phyloP scores from a whole-genome alignment of 2,888 invertebrate genomes.

The Caenorhabditis angaria region DNA sequence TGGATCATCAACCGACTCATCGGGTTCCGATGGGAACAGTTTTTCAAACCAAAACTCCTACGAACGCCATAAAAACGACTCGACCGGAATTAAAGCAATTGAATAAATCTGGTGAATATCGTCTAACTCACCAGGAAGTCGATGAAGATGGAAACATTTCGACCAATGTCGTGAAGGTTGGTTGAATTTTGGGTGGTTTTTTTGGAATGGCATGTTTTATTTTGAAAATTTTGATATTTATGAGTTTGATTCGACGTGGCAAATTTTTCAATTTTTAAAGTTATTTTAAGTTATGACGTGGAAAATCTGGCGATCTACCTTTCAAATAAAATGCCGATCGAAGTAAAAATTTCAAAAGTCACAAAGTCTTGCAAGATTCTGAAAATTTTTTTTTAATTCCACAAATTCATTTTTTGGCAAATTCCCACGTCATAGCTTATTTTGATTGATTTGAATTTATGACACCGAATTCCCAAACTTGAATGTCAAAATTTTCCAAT shows the following conservation, averaged over 20 bases:
- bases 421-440: no score
- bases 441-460: no score
- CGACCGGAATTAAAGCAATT: slow-evolving; percentile 82
- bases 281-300: no score
- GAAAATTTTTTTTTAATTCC: no score
- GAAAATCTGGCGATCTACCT: no score
- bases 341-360: no score
- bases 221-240: not conserved
- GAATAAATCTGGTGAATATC: slow-evolving; percentile 82
- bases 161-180: slow-evolving; percentile 87
- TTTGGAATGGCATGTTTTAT: not conserved
- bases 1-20: slow-evolving; percentile 65
- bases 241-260: not conserved
- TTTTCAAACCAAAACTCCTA: slow-evolving; percentile 82
- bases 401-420: no score
- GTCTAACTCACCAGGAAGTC: slow-evolving; percentile 89
- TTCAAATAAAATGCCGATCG: no score
- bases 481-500: no score
- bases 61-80: slow-evolving; percentile 76
- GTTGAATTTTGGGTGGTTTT: not conserved
- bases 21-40: slow-evolving; percentile 78
- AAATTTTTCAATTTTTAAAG: no score
- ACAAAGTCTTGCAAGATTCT: no score
- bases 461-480: no score
- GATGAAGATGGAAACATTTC: slow-evolving; percentile 91